These are phyloP conservation scores for Ophion ventricosus DNA, from an alignment of 2,888 invertebrate genomes.

Conservation along the genomic window DNA sequence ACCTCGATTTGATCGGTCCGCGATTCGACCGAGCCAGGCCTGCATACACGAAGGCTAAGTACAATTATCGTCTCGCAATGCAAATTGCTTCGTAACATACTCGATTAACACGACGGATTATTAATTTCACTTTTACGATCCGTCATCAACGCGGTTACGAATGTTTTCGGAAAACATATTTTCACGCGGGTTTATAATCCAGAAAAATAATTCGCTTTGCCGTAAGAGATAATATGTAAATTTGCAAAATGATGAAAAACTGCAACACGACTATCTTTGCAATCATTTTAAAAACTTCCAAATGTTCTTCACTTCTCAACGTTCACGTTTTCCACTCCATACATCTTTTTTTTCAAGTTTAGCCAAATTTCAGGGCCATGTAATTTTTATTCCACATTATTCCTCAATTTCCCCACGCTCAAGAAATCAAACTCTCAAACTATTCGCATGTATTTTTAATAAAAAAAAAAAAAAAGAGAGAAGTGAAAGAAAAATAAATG, in stretches of 20 bases:
- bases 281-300: not conserved
- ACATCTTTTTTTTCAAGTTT: not conserved
- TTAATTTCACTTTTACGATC: conserved; percentile 11
- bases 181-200: no score
- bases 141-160: not conserved
- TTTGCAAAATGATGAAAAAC: not conserved
- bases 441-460: not conserved
- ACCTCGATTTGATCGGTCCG: conserved; percentile 10
- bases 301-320: not conserved
- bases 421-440: not conserved
- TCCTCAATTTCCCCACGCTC: not conserved
- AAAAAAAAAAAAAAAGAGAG: not conserved
- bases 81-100: conserved; percentile 12
- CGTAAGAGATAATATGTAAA: not conserved
- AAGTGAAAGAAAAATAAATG: not conserved
- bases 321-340: not conserved
- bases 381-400: not conserved
- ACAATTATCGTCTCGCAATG: conserved; percentile 8
- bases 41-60: not conserved
- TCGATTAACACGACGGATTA: conserved; percentile 29
- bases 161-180: not conserved
- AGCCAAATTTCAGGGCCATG: not conserved
- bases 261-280: not conserved
- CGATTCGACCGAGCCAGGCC: not conserved
- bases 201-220: no score